A percentile compares a stretch with the other conserved stretches of the same genome.
phyloP scores from a whole-genome alignment of 2,113 vertebrate species.

The Sorex fumeus region DNA sequence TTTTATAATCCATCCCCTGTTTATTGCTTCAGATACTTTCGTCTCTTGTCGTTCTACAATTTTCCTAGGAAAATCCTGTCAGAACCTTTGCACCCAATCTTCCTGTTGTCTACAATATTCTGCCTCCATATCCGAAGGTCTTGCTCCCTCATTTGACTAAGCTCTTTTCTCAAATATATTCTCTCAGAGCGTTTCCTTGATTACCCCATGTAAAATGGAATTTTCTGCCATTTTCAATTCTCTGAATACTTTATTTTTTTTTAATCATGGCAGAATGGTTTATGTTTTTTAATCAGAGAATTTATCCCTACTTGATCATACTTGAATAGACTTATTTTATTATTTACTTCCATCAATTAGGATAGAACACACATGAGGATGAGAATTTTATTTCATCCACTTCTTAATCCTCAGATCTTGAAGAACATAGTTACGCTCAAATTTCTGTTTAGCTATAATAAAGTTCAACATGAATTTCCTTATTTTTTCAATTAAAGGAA shows the following conservation, averaged over 20 bases:
- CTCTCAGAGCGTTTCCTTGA: background rate
- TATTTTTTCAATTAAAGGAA: background rate
- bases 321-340: background rate
- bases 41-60: background rate
- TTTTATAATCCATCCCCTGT: background rate
- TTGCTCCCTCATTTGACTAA: background rate
- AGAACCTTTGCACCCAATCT: accelerated
- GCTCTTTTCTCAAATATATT: background rate
- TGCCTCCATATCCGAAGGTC: background rate
- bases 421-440: background rate
- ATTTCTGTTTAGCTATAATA: background rate
- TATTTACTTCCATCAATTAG: background rate
- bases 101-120: background rate
- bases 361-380: background rate
- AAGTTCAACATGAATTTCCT: background rate
- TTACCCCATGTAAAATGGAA: background rate
- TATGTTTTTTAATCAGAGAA: background rate
- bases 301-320: background rate
- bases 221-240: background rate
- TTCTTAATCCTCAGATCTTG: conserved; percentile 5
- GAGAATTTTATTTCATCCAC: conserved; percentile 42
- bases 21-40: background rate
- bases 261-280: background rate
- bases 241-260: background rate
- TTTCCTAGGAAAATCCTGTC: background rate